A percentile compares a stretch with the other conserved stretches of the same genome.
phyloP scores from a whole-genome alignment of 1,140 invertebrate genomes.

The Melitaea cinxia region DNA sequence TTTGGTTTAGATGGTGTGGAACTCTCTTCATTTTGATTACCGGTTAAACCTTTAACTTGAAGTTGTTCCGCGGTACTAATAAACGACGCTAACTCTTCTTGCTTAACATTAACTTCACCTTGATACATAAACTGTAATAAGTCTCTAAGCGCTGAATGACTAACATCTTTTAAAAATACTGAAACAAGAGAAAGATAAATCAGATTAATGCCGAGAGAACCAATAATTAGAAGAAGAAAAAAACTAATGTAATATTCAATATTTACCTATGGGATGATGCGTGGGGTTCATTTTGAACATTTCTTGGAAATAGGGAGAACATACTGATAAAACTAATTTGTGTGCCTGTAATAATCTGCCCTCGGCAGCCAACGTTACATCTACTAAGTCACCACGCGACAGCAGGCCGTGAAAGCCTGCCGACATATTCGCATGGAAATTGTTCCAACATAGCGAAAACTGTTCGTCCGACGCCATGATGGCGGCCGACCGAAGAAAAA shows the following conservation, averaged over 20 bases:
- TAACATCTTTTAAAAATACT: constrained; percentile 93
- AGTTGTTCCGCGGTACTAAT: constrained; percentile 92
- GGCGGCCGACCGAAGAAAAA: constrained; percentile 73
- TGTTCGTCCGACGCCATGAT: constrained; percentile 88
- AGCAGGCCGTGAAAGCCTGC: constrained; percentile 88
- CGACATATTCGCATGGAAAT: constrained; percentile 88
- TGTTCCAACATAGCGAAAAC: constrained; percentile 90
- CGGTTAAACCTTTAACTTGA: constrained; percentile 91
- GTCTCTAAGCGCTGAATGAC: constrained; percentile 88
- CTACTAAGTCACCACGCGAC: constrained; percentile 89
- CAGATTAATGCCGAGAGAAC: neutral
- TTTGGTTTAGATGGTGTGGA: constrained; percentile 81
- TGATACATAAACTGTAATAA: constrained; percentile 93
- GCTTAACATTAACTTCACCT: constrained; percentile 92
- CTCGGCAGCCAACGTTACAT: constrained; percentile 91
- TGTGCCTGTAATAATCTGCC: constrained; percentile 90
- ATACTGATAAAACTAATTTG: constrained; percentile 91
- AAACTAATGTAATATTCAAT: neutral
- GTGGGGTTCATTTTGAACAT: constrained; percentile 87
- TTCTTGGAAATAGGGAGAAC: constrained; percentile 92
- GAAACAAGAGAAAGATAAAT: constrained; percentile 58
- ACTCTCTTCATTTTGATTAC: constrained; percentile 82
- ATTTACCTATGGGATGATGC: constrained; percentile 83
- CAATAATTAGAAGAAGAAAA: neutral
- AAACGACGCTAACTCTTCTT: constrained; percentile 91